Evolutionary conservation across 2,888 invertebrate genomes (phyloP), one percentile per base, ranked within the genome.

Genomic region (Protophormia terraenovae): DNA sequence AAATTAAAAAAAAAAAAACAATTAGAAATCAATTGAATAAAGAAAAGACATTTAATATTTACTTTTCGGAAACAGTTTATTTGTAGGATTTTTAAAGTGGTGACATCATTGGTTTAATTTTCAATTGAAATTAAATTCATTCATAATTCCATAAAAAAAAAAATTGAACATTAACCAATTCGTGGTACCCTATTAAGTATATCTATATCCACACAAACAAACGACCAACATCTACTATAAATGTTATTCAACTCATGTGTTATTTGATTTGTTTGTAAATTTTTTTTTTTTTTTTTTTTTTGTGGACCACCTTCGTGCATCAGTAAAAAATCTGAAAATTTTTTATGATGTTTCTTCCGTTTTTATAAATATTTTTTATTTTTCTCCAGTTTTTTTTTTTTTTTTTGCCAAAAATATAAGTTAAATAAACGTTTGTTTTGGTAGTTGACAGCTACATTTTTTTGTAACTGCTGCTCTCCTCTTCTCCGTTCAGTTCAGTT

Each of bases 351-450:
- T 73, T 81, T 67, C 38, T 81, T 85, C 55, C 73, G 60, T 45
- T 79, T 71, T 67, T 47, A 29, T 47, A 80, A 73, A 66, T 19
- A 55, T 35, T 29, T 53, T 60, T 75, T 35, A 7, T 29, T 78
- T 67, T 41, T 10, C 10, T 14, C 1, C 35, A 24, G 53, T 35
- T 71, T 50, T 60, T 72, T 69, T 12, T 62, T 1, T 12, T 47
- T 64, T 75, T 71, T 71, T 77, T 60, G 67, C 62, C 82, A 75
- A 82, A 71, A 60, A 71, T 29, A 24, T 45, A 55, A 66, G 53
- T 79, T 79, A 75, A 82, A 78, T 78, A 82, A 85, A 73, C 82
- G 82, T 85, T 85, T 82, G 73, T 75, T 82, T 85, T 82, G 50
- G 38, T 78, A 81, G 77, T 73, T 84, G 84, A 84, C 84, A 84